Evolutionary conservation across 2,113 vertebrate genomes (phyloP).

Genomic region (Xenotilapia caudafasciata): DNA sequence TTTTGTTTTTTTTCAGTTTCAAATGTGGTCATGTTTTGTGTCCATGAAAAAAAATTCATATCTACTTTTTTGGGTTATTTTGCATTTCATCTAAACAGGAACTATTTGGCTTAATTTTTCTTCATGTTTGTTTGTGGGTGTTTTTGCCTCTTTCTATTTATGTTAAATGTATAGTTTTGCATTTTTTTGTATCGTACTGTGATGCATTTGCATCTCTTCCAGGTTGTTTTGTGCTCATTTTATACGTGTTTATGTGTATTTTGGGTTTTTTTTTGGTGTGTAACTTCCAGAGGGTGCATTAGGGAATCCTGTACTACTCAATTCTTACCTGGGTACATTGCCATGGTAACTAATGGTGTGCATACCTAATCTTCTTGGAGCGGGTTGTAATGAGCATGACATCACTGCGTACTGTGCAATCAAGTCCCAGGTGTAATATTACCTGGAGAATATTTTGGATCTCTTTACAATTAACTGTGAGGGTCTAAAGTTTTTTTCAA

Average conservation of each 20-base stretch:
- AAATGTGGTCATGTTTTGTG: neutral
- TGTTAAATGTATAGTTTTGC: neutral
- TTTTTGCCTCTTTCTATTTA: neutral
- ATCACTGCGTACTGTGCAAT: neutral
- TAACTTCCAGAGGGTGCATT: neutral
- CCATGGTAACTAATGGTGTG: neutral
- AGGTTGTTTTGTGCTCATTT: neutral
- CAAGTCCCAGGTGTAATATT: neutral
- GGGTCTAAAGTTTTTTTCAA: neutral
- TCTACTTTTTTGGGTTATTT: neutral
- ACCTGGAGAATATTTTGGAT: neutral
- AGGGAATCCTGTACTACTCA: neutral
- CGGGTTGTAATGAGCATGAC: neutral
- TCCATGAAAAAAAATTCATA: neutral
- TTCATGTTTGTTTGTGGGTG: neutral
- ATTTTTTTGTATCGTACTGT: neutral
- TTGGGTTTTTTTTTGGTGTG: accelerated
- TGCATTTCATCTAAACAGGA: neutral
- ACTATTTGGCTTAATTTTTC: neutral
- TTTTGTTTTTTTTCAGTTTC: neutral
- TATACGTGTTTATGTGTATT: neutral
- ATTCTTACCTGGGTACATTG: neutral
- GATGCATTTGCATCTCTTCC: neutral
- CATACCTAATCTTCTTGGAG: neutral
- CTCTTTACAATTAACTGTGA: neutral